Base-by-base conservation (phyloP, 2,113 vertebrate species). In the Lampris incognitus region DNA sequence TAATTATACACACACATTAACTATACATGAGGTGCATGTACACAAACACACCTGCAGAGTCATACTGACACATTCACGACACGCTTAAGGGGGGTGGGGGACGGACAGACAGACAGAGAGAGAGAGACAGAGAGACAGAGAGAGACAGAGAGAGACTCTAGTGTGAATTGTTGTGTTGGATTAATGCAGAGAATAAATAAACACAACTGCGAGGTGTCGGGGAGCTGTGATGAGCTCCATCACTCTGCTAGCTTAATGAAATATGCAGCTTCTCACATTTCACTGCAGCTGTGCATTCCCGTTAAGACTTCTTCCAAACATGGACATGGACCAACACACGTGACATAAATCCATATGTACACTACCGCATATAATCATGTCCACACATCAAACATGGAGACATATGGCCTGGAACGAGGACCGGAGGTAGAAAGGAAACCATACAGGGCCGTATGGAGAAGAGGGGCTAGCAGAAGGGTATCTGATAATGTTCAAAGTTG, bases 121-220 rank as follows among this genome's bases (percentile, higher is more conserved):
- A 56, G 66, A 41, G 13, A 42, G 38, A 66, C 61, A 41, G 59
- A 41, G 41, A 41, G 49, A 59, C 2, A 64, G 37, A 68, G 64
- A 50, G 54, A 57, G 79, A 66, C 72, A 78, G 2, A 80, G 82
- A 79, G 67, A 76, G 68, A 85, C 92, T 93, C 82, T 91, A 90
- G 91, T 79, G 61, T 71, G 78, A 81, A 87, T 92, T 91, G 90
- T 81, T 92, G 88, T 81, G 81, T 86, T 83, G 86, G 85, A 92
- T 92, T 78, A 88, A 93, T 92, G 89, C 81, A 79, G 76, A 84
- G 80, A 78, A 89, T 91, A 91, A 91, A 91, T 87, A 91, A 87
- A 87, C 62, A 81, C 71, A 78, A 87, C 89, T 91, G 75, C 2
- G 41, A 73, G 73, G 83, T 90, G 85, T 81, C 74, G 13, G 52